Base-by-base conservation (phyloP, 2,797 vertebrate genomes). In the Phaenicophaeus curvirostris region DNA sequence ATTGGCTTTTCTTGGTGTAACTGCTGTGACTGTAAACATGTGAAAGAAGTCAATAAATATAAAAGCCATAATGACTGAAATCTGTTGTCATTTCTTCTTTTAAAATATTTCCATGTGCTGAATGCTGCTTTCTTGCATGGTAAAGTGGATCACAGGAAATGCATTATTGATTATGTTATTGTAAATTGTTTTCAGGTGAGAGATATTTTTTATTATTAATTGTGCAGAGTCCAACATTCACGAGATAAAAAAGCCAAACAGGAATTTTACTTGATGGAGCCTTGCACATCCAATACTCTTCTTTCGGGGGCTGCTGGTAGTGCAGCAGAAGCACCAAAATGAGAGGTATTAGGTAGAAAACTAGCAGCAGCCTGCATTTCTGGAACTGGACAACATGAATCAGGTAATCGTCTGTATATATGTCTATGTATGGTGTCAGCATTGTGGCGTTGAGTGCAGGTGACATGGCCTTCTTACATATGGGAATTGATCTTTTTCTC, bases 191-290 rank as follows among this genome's bases (percentile, higher is more conserved):
- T 93, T 13, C 87, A 92, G 48, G 67, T 90, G 82, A 92, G 89
- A 96, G 62, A 42, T 91, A 76, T 81, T 94, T 95, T 93, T 11
- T 93, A 27, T 88, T 93, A 77, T 84, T 93, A 88, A 69, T 94
- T 95, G 62, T 89, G 21, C 82, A 95, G 89, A 80, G 44, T 74
- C 51, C 79, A 89, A 48, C 72, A 89, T 19, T 85, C 75, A 67
- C 82, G 86, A 85, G 50, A 89, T 94, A 87, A 72, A 93, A 90
- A 92, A 37, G n/a, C 39, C n/a, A 71, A 75, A 83, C 58, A 80
- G 63, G 55, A 93, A 86, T 95, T 92, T 93, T 67, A 67, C 35
- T 91, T 92, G 73, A 57, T 78, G 93, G 62, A 95, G 31, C 41
- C 68, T 69, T 84, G 65, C 76, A 59, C 75, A 35, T 89, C 72